Percentiles rank a stretch among this genome's conserved stretches.
Evolutionary conservation across 2,113 vertebrate species (phyloP).

Genomic region (Bufo gargarizans): DNA sequence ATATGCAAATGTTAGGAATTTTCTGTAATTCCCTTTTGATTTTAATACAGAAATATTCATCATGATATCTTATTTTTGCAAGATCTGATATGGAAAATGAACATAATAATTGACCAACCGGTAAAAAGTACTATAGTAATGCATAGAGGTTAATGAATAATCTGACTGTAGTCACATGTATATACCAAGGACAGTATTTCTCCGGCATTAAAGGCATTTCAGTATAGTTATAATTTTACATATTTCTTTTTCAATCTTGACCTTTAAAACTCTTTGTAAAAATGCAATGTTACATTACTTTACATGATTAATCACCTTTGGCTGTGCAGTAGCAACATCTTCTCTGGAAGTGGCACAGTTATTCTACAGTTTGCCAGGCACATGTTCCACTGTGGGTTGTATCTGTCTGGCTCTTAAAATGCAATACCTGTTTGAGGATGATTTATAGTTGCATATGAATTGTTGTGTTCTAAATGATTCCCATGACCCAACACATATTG

Average conservation of each 20-base stretch:
- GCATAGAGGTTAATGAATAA: background rate
- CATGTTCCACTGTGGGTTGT: background rate
- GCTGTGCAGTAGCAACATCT: background rate
- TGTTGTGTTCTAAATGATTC: background rate
- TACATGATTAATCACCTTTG: conserved; percentile 39
- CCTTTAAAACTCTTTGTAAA: conserved; percentile 7
- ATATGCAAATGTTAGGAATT: background rate
- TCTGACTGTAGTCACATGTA: background rate
- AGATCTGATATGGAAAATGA: background rate
- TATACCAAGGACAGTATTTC: background rate
- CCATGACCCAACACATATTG: background rate
- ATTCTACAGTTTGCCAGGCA: conserved; percentile 14
- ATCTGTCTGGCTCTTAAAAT: background rate
- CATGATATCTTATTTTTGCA: background rate
- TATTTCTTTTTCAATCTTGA: background rate
- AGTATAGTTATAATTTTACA: background rate
- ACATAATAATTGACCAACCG: background rate
- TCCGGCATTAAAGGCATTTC: background rate
- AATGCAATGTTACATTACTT: background rate
- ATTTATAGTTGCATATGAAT: background rate
- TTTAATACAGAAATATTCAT: background rate
- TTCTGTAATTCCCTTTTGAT: background rate
- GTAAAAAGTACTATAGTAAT: background rate
- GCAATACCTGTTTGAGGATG: conserved; percentile 7
- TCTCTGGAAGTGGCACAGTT: background rate